Conservation (phyloP, 2,888 invertebrate genomes). For the Temnothorax ravouxi region DNA sequence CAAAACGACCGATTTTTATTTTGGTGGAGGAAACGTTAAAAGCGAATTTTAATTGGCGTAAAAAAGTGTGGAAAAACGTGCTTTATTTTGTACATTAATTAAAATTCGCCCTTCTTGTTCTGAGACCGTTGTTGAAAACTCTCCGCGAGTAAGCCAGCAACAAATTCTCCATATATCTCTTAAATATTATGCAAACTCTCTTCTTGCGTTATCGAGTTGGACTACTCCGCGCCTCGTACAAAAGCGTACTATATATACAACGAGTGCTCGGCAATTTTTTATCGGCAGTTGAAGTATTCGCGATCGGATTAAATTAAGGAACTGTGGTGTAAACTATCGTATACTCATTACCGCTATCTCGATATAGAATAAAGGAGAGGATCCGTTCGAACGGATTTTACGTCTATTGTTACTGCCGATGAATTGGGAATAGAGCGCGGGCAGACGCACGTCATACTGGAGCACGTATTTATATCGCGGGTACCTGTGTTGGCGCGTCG, state of each 20-base stretch:
- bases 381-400: slow-evolving; percentile 29
- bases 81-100: neutral
- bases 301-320: slow-evolving; percentile 10
- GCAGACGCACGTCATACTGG: slow-evolving; percentile 17
- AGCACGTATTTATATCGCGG: slow-evolving; percentile 29
- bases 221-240: neutral
- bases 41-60: neutral
- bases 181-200: neutral
- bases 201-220: neutral
- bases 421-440: slow-evolving; percentile 35
- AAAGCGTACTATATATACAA: neutral
- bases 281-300: neutral
- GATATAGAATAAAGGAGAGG: slow-evolving; percentile 14
- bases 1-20: neutral
- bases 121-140: neutral
- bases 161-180: neutral
- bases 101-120: neutral
- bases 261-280: neutral
- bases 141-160: neutral
- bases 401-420: slow-evolving; percentile 37
- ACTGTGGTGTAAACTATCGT: neutral
- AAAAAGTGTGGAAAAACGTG: neutral
- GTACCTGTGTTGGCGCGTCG: slow-evolving; percentile 38
- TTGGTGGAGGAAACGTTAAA: neutral
- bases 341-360: slow-evolving; percentile 6